Conservation (phyloP, 35 echinoderm and acorn worm genomes). For the Hemicentrotus pulcherrimus region DNA sequence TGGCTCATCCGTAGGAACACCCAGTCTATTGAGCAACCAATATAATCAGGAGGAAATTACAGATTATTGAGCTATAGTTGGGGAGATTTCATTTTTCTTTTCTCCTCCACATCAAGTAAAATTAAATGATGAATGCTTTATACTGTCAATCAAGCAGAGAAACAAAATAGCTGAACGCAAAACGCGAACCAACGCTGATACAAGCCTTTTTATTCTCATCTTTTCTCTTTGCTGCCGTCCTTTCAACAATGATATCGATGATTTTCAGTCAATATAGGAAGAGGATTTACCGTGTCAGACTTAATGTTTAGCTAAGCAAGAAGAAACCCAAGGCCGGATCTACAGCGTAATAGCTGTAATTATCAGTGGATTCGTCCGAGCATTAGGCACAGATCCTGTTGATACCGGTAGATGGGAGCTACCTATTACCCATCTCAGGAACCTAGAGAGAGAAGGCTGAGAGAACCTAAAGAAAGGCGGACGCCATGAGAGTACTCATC, state of each 20-base stretch:
- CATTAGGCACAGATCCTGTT: constrained; percentile 6
- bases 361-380: neutral
- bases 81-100: constrained; percentile 19
- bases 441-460: neutral
- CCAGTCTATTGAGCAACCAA: constrained; percentile 16
- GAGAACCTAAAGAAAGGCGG: neutral
- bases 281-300: neutral
- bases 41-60: constrained; percentile 2
- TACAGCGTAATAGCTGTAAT: constrained; percentile 18
- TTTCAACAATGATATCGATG: neutral
- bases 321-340: constrained; percentile 4
- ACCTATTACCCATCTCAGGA: constrained; percentile 9
- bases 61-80: constrained; percentile 5
- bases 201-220: neutral
- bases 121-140: constrained; percentile 13
- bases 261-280: constrained; percentile 6
- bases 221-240: neutral
- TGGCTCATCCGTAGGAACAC: neutral
- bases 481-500: neutral
- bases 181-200: neutral
- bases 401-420: neutral
- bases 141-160: neutral
- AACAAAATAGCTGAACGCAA: neutral
- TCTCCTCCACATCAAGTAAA: neutral
- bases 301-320: neutral